Percentiles rank a stretch among this genome's conserved stretches.
phyloP scores from a whole-genome alignment of 2,113 vertebrate species.

The Saguinus imperator region DNA sequence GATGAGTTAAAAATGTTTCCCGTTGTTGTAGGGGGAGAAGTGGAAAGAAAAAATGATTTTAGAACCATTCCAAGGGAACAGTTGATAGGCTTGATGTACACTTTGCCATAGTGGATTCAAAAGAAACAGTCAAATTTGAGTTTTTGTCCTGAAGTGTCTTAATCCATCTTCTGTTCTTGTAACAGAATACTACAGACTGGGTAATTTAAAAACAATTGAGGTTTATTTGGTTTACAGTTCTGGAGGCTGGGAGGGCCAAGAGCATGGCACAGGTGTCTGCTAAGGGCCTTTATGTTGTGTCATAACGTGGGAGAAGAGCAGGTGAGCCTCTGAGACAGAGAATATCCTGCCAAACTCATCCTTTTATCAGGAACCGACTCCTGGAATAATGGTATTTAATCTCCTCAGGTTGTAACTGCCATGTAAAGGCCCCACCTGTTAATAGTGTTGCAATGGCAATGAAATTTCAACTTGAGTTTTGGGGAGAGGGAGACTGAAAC shows the following conservation, averaged over 20 bases:
- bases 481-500: background rate
- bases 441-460: background rate
- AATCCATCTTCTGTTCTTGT: background rate
- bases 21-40: background rate
- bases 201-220: background rate
- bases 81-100: background rate
- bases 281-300: background rate
- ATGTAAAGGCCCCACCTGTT: background rate
- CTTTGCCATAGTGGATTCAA: background rate
- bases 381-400: background rate
- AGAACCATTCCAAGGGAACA: background rate
- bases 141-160: background rate
- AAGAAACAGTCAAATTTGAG: background rate
- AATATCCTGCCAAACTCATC: background rate
- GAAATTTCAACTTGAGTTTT: background rate
- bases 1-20: background rate
- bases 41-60: background rate
- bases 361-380: background rate
- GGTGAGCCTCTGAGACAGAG: background rate
- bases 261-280: background rate
- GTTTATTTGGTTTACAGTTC: background rate
- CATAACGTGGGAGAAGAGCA: background rate
- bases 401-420: background rate
- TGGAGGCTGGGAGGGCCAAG: background rate
- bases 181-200: background rate